Conservation (phyloP, 1,140 invertebrate genomes). For the Drosophila pseudoananassae region DNA sequence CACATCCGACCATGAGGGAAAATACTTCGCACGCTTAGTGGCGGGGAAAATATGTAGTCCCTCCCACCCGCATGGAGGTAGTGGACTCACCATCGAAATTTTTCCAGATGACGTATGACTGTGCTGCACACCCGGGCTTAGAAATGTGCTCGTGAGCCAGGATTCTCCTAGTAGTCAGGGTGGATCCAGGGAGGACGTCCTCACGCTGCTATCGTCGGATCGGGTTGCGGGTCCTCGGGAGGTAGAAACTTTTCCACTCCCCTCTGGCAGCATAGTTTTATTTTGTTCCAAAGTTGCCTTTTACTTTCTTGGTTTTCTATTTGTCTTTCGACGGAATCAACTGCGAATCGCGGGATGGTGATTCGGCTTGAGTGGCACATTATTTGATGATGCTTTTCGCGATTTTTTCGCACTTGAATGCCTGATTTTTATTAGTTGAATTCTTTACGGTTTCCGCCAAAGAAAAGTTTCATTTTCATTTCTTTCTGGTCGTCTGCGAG, state of each 20-base stretch:
- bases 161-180: neutral
- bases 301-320: conserved; percentile 72
- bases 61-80: conserved; percentile 10
- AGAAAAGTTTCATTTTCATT: conserved; percentile 74
- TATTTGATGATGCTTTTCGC: conserved; percentile 83
- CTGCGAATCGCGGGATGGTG: conserved; percentile 28
- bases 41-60: conserved; percentile 71
- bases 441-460: conserved; percentile 73
- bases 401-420: conserved; percentile 84
- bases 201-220: conserved; percentile 46
- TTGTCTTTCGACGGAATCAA: conserved; percentile 65
- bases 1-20: conserved; percentile 31
- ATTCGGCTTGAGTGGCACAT: conserved; percentile 78
- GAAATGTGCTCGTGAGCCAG: conserved; percentile 12
- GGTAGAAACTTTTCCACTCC: conserved; percentile 48
- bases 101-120: conserved; percentile 61
- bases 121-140: neutral
- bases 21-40: conserved; percentile 76
- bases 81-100: conserved; percentile 65
- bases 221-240: conserved; percentile 24
- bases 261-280: conserved; percentile 62
- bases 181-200: neutral
- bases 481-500: conserved; percentile 31
- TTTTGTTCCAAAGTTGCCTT: conserved; percentile 58
- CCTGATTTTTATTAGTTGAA: conserved; percentile 84